Base-by-base conservation (phyloP, 2,113 vertebrate species). In the Siphamia tubifer region DNA sequence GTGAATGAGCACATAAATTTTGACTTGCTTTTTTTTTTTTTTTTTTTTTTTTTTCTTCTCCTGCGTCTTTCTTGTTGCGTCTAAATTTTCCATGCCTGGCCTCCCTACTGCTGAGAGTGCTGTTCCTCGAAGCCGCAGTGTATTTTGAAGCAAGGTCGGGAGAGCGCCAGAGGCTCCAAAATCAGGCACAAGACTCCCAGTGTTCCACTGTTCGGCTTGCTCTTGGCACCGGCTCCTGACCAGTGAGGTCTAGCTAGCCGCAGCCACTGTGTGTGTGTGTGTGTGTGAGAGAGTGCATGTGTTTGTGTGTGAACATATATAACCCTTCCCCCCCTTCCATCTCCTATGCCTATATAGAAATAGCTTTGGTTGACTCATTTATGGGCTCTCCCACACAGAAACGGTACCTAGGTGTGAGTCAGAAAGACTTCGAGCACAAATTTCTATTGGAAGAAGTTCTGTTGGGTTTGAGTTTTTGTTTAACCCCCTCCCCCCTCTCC, bases 51-150 rank as follows among this genome's bases (percentile, higher is more conserved):
- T 73, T 56, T 71, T 62, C 48, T 61, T 47, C 43, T 19, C 25
- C 47, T 35, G 51, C 20, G 21, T 77, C 70, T 87, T 81, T 88
- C 72, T 85, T 84, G 72, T 89, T 87, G 89, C 52, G 60, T 86
- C 83, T 90, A 87, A 88, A 90, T 92, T 92, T 93, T 93, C 91
- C 92, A 84, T 87, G 90, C 81, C 87, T 86, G 83, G 74, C 79
- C 77, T 90, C 85, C 88, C 88, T 63, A 86, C 81, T 94, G 91
- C 92, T 94, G 92, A 94, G 92, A 91, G 85, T 86, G 90, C 91
- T 91, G 86, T 93, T 94, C 91, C 86, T 86, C 53, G 76, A 92
- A 91, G 92, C 91, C 87, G 25, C 91, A 91, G 89, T 93, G 88
- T 92, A 92, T 93, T 92, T 91, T 91, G 82, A 91, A 92, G 86